Percentiles rank a stretch among this genome's conserved stretches.
Conservation (phyloP, 2,797 vertebrate genomes). For the Vultur gryphus region DNA sequence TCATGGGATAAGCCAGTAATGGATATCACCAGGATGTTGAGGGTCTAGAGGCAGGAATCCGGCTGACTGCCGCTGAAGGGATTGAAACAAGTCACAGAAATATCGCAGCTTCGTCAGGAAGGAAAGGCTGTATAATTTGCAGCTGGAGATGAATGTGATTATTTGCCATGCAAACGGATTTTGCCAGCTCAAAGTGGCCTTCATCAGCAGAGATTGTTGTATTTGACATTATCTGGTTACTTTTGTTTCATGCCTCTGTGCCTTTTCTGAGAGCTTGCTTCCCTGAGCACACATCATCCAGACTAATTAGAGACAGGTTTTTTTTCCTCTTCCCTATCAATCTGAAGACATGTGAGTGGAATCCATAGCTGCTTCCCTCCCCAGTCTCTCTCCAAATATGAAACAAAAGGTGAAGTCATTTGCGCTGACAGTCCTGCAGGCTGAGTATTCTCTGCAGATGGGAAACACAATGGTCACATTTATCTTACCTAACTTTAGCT, state of each 20-base stretch:
- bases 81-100: slow-evolving; percentile 51
- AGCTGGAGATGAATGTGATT: slow-evolving; percentile 60
- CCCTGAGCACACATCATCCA: slow-evolving; percentile 40
- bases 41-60: background rate
- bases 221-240: slow-evolving; percentile 55
- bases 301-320: slow-evolving; percentile 50
- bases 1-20: background rate
- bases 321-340: slow-evolving; percentile 30
- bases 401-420: slow-evolving; percentile 1
- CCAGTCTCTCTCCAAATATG: background rate
- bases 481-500: background rate
- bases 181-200: slow-evolving; percentile 50
- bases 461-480: background rate
- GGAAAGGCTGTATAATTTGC: slow-evolving; percentile 55
- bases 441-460: background rate
- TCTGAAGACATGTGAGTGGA: slow-evolving; percentile 24
- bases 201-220: slow-evolving; percentile 61
- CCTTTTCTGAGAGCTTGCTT: slow-evolving; percentile 26
- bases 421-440: background rate
- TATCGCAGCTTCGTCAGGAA: slow-evolving; percentile 46
- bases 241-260: slow-evolving; percentile 30
- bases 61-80: slow-evolving; percentile 14
- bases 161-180: slow-evolving; percentile 47
- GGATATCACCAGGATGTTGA: background rate
- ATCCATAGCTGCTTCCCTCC: background rate